These are phyloP conservation scores for Chironomus tepperi DNA, from an alignment of 1,140 invertebrate genomes.

Conservation along the genomic window DNA sequence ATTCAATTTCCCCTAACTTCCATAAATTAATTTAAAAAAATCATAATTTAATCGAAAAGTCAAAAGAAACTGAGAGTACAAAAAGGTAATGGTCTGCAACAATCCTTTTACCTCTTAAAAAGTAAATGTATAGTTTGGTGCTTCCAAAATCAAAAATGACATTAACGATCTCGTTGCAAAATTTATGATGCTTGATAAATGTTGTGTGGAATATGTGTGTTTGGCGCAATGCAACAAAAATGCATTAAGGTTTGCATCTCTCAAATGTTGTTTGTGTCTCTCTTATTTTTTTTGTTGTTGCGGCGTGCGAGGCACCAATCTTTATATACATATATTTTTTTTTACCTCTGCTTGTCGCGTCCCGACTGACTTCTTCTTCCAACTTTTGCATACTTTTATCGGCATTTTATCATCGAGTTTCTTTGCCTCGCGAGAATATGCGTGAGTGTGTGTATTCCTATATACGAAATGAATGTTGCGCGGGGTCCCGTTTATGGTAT, in stretches of 20 bases:
- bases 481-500: not conserved
- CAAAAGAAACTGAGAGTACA: too few species aligned
- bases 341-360: not conserved
- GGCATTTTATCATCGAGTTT: not conserved
- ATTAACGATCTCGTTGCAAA: not conserved
- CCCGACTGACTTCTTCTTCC: not conserved
- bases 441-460: not conserved
- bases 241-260: not conserved
- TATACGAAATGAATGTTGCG: too few species aligned
- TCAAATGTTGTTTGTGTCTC: not conserved
- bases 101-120: too few species aligned
- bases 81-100: too few species aligned
- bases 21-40: too few species aligned
- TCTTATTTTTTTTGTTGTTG: not conserved
- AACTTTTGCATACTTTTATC: not conserved
- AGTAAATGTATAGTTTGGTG: too few species aligned
- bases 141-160: conserved; percentile 13
- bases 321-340: not conserved
- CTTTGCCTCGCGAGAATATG: not conserved
- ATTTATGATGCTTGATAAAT: conserved; percentile 9
- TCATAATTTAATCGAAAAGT: too few species aligned
- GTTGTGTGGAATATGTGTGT: not conserved
- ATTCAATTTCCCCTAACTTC: too few species aligned
- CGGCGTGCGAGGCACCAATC: not conserved
- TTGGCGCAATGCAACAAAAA: not conserved